These are phyloP conservation scores for Planococcus citri DNA, from an alignment of 1,140 invertebrate species.

Conservation along the genomic window DNA sequence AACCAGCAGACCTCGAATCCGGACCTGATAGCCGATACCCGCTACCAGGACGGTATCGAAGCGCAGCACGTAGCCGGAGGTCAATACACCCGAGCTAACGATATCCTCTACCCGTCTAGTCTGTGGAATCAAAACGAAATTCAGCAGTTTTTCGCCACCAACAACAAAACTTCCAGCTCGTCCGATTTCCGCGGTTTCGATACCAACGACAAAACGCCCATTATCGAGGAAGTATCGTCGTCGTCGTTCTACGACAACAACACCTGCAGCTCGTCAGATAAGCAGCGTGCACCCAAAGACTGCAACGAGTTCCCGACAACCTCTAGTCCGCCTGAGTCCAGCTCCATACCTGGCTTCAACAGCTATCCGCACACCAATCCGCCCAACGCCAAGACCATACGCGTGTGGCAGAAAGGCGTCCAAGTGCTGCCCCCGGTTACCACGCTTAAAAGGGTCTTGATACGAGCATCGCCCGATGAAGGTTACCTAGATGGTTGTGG, in stretches of 20 bases:
- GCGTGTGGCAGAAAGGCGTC: conserved; percentile 71
- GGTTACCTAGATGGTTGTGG: conserved; percentile 83
- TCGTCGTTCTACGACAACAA: conserved; percentile 19
- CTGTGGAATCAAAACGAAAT: conserved; percentile 39
- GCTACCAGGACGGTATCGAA: conserved; percentile 21
- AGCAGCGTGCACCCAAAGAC: conserved; percentile 33
- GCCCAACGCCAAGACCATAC: conserved; percentile 55
- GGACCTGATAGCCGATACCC: conserved; percentile 65
- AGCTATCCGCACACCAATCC: conserved; percentile 33
- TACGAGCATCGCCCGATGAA: conserved; percentile 73
- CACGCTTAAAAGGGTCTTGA: conserved; percentile 60
- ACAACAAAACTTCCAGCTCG: conserved; percentile 31
- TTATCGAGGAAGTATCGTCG: conserved; percentile 48
- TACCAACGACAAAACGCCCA: conserved; percentile 55
- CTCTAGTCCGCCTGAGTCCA: conserved; percentile 52
- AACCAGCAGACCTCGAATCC: conserved; percentile 55
- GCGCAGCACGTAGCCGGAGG: conserved; percentile 38
- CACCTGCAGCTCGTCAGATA: conserved; percentile 31
- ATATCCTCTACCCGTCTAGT: conserved; percentile 52
- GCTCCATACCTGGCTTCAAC: conserved; percentile 46
- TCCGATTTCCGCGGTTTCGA: not conserved
- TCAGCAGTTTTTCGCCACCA: conserved; percentile 27
- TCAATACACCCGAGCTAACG: conserved; percentile 50
- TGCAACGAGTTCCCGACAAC: conserved; percentile 26
- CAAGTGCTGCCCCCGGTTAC: conserved; percentile 69